Conservation (phyloP, 1,140 invertebrate species). For the Wiebesia pumilae region DNA sequence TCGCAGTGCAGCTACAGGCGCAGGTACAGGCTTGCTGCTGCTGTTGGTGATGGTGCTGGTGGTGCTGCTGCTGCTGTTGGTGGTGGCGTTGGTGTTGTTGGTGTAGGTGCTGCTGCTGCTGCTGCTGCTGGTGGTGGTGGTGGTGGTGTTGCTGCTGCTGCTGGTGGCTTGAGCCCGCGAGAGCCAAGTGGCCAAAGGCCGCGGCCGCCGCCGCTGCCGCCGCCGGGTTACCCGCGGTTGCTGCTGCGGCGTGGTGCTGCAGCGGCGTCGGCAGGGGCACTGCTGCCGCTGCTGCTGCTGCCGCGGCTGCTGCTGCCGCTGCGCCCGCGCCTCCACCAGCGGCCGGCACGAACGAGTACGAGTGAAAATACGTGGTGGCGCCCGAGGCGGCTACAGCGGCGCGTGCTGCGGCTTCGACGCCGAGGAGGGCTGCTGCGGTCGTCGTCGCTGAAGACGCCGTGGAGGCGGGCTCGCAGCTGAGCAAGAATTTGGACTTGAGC, state of each 20-base stretch:
- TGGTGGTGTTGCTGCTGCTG: conserved; percentile 32
- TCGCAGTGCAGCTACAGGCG: conserved; percentile 68
- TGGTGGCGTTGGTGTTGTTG: conserved; percentile 45
- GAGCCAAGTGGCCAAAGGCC: conserved; percentile 62
- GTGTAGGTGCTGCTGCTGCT: conserved; percentile 36
- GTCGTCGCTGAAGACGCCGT: conserved; percentile 53
- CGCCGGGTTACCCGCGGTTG: conserved; percentile 59
- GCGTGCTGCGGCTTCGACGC: conserved; percentile 56
- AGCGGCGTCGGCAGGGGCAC: conserved; percentile 65
- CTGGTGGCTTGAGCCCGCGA: conserved; percentile 2
- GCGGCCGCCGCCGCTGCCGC: conserved; percentile 52
- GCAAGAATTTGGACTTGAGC: conserved; percentile 14
- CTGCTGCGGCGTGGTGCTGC: conserved; percentile 57
- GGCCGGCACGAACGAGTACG: conserved; percentile 74
- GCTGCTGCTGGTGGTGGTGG: neutral
- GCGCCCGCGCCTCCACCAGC: conserved; percentile 67
- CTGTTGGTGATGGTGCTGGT: conserved; percentile 58
- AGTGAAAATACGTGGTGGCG: conserved; percentile 76
- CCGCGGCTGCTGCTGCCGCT: conserved; percentile 53
- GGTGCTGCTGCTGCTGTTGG: conserved; percentile 56
- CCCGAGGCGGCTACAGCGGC: conserved; percentile 55
- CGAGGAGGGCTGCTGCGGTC: conserved; percentile 53
- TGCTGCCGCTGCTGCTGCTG: conserved; percentile 55
- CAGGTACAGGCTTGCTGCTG: conserved; percentile 70
- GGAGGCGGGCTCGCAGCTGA: conserved; percentile 33